Base-by-base conservation (phyloP, 2,113 vertebrate species). In the Anarrhichthys ocellatus region DNA sequence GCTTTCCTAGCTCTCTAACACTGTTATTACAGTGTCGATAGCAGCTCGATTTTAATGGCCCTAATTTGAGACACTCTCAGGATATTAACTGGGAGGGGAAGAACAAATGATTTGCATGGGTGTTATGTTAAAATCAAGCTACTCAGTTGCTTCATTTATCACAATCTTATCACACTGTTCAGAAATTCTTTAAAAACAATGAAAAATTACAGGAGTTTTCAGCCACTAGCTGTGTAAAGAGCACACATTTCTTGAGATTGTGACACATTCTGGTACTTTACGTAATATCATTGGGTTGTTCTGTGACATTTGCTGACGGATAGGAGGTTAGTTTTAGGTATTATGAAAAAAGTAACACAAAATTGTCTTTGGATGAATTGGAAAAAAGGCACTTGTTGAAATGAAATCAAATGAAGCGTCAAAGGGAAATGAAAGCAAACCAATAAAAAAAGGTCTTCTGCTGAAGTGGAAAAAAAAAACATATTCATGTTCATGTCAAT, bases 401-500 rank as follows among this genome's bases (percentile, higher is more conserved):
- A 38, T 38, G 13, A 14, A 15, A 48, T 15, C 46, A 6, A 50
- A 50, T 20, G 46, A 50, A 20, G 6, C 17, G 18, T 50, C 17
- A 7, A 40, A 56, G 6, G n/a, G 22, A 81, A 52, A 70, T 38
- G 20, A 2, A 74, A 63, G 64, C 48, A 32, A 68, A 34, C 14
- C 64, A 40, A 63, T 18, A 29, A 65, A 59, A 64, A 32, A 67
- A 67, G 5, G n/a, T 62, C 6, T 52, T 66, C 15, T 38, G 78
- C 71, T 67, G 11, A 40, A 70, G 34, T 29, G 68, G 46, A 40
- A 76, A 38, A 48, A n/a, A 58, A n/a, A 56, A 56, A 17, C 46
- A 65, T 64, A 42, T 80, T 76, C 27, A 50, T 79, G n/a, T 76
- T 78, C 18, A 8, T 46, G 74, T 83, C 85, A 68, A 74, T 85